Evolutionary conservation across 2,797 vertebrate genomes (phyloP).

Genomic region (Sphaeramia orbicularis): DNA sequence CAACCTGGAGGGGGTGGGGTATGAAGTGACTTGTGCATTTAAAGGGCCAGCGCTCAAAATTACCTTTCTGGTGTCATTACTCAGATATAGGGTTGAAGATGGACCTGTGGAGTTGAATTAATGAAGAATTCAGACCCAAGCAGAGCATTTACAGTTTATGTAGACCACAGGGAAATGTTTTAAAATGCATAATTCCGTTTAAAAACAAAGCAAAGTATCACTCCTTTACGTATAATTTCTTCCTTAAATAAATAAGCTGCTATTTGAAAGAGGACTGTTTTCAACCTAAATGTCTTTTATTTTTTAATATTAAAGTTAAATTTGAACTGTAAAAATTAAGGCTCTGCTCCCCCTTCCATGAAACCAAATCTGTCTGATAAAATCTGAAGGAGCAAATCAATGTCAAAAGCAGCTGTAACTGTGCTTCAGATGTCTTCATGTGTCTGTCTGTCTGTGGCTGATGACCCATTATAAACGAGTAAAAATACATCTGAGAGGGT

Average conservation of each 20-base stretch:
- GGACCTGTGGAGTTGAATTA: too few species aligned
- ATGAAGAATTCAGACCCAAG: too few species aligned
- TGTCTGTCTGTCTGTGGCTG: not conserved
- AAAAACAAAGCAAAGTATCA: too few species aligned
- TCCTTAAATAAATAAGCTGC: not conserved
- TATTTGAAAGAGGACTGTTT: not conserved
- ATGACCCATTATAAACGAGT: not conserved
- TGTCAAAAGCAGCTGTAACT: not conserved
- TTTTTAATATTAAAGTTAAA: conserved; percentile 4
- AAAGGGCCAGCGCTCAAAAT: too few species aligned
- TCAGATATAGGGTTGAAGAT: too few species aligned
- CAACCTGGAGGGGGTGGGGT: too few species aligned
- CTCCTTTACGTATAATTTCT: too few species aligned
- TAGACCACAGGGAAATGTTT: too few species aligned
- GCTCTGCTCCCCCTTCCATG: not conserved
- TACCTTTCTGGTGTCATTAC: too few species aligned
- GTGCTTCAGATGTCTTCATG: not conserved
- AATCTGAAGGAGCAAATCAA: not conserved
- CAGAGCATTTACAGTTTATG: too few species aligned
- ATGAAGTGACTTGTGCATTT: too few species aligned
- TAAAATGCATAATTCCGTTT: too few species aligned
- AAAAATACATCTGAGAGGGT: not conserved
- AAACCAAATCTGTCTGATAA: conserved; percentile 1
- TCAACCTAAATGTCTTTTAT: not conserved
- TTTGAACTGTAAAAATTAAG: not conserved